Evolutionary conservation across 2,888 invertebrate genomes (phyloP).

Genomic region (Caenorhabditis sp.): DNA sequence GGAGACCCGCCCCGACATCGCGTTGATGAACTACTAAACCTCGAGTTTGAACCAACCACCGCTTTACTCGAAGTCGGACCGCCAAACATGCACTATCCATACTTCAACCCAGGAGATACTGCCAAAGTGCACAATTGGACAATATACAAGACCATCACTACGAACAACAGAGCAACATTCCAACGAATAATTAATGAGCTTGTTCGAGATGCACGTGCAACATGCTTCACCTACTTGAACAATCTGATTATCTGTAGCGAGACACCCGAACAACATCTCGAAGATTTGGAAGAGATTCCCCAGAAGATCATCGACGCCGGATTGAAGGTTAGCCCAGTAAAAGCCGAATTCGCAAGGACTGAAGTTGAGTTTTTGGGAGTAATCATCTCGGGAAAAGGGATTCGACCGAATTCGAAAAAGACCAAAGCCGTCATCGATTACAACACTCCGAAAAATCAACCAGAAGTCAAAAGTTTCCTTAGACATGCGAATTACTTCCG

Average conservation of each 20-base stretch:
- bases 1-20: not conserved
- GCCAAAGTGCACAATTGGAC: not conserved
- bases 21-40: not conserved
- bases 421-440: slow-evolving; percentile 16
- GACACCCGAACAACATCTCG: slow-evolving; percentile 21
- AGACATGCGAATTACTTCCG: slow-evolving; percentile 29
- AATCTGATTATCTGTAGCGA: slow-evolving; percentile 22
- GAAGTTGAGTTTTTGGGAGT: slow-evolving; percentile 41
- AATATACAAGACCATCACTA: not conserved
- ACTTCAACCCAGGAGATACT: not conserved
- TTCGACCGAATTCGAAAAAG: slow-evolving; percentile 37
- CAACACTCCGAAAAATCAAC: slow-evolving; percentile 19
- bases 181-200: slow-evolving; percentile 23
- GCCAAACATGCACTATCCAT: not conserved
- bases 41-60: not conserved
- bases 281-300: slow-evolving; percentile 34
- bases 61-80: not conserved
- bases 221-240: slow-evolving; percentile 32
- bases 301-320: slow-evolving; percentile 19
- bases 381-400: slow-evolving; percentile 33
- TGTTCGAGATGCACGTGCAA: not conserved
- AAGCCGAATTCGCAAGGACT: slow-evolving; percentile 30
- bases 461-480: slow-evolving; percentile 25
- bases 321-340: slow-evolving; percentile 36
- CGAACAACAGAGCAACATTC: slow-evolving; percentile 8